Conservation (phyloP, 1,140 invertebrate species). For the Aphelenchoides fujianensis region DNA sequence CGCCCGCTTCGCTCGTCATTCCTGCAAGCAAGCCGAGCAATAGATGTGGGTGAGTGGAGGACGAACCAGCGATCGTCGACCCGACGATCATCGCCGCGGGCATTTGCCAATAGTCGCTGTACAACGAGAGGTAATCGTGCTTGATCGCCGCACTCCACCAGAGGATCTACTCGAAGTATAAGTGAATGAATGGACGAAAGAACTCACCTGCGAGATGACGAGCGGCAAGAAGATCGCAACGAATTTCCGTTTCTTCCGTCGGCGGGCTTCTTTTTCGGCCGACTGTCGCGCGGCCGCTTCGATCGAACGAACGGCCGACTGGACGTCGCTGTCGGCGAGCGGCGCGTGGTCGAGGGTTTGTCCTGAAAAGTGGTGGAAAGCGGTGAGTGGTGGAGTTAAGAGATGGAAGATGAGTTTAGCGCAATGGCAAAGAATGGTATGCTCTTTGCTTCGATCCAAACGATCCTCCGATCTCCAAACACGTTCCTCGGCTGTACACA, state of each 20-base stretch:
- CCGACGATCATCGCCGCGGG: not conserved
- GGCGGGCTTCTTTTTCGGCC: not conserved
- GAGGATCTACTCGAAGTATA: not conserved
- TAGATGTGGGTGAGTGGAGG: not conserved
- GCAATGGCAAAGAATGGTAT: too few species aligned
- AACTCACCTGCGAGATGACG: not conserved
- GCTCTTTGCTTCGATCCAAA: too few species aligned
- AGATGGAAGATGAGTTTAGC: too few species aligned
- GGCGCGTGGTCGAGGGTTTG: too few species aligned
- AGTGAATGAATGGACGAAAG: not conserved
- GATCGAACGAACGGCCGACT: not conserved
- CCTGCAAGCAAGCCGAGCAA: slow-evolving; percentile 30
- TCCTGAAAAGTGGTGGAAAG: too few species aligned
- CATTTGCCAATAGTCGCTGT: not conserved
- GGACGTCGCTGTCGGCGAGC: too few species aligned
- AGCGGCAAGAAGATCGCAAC: not conserved
- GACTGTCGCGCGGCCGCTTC: slow-evolving; percentile 13
- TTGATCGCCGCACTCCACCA: not conserved
- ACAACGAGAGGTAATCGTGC: not conserved
- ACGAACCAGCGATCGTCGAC: not conserved
- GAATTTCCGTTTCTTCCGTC: not conserved
- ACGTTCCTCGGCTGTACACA: too few species aligned
- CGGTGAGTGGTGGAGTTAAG: too few species aligned
- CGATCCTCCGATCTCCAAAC: too few species aligned
- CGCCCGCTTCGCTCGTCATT: slow-evolving; percentile 12